Conservation (phyloP, 2,797 vertebrate genomes). For the Phrynocephalus guinanensis region DNA sequence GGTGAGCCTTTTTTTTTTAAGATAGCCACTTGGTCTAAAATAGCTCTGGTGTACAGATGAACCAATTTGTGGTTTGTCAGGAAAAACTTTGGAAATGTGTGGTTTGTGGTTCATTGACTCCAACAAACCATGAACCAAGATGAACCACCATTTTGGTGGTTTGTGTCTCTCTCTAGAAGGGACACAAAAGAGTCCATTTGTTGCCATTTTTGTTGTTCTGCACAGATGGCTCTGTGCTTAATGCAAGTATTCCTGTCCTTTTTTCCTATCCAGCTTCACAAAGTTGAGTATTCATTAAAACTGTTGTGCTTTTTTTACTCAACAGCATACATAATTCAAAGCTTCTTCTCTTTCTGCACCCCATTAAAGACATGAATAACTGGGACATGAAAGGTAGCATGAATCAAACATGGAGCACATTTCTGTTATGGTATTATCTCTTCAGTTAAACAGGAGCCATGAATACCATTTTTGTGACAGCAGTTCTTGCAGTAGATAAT, state of each 20-base stretch:
- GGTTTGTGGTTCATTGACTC: too few relatives aligned
- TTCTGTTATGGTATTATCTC: constrained; percentile 38
- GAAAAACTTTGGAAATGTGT: too few relatives aligned
- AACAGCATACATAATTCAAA: too few relatives aligned
- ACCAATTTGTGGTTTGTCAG: too few relatives aligned
- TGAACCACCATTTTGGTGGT: too few relatives aligned
- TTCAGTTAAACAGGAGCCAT: constrained; percentile 41
- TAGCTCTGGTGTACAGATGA: too few relatives aligned
- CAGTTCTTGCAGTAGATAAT: constrained; percentile 22
- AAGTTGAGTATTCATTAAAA: neutral
- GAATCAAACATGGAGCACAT: neutral
- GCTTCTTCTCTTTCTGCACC: neutral
- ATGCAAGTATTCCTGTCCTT: neutral
- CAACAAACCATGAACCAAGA: too few relatives aligned
- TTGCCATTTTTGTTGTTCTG: neutral
- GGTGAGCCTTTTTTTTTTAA: too few relatives aligned
- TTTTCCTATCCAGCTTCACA: neutral
- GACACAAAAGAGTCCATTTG: neutral
- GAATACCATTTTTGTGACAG: constrained; percentile 30
- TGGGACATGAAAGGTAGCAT: neutral
- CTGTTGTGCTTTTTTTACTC: neutral
- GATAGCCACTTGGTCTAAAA: too few relatives aligned
- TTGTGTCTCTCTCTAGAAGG: too few relatives aligned
- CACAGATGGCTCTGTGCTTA: neutral
- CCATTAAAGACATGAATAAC: neutral